These are phyloP conservation scores for Drosophila nannoptera DNA, from an alignment of 1,140 invertebrate species.

Conservation along the genomic window DNA sequence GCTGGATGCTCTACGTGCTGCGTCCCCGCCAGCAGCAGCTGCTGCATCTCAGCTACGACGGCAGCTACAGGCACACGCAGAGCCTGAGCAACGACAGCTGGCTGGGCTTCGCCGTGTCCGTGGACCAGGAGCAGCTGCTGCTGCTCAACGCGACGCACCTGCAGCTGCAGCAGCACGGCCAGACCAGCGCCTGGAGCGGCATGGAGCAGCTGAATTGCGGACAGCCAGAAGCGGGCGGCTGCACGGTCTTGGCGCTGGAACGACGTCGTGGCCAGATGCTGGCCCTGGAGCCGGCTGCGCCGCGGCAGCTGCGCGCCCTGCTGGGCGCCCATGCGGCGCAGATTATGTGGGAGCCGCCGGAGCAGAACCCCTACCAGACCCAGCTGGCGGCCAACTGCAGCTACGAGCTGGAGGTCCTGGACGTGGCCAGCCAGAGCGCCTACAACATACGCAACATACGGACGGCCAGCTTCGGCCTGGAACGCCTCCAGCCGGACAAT, in stretches of 20 bases:
- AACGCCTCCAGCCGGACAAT: conserved; percentile 85
- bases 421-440: conserved; percentile 80
- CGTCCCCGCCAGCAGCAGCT: conserved; percentile 87
- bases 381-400: conserved; percentile 91
- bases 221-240: no score
- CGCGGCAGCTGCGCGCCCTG: conserved; percentile 87
- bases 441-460: conserved; percentile 81
- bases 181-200: conserved; percentile 82
- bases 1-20: conserved; percentile 87
- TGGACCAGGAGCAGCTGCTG: conserved; percentile 83
- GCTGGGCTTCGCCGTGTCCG: conserved; percentile 36
- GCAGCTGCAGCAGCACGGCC: conserved; percentile 80
- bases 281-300: conserved; percentile 88
- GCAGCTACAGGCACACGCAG: conserved; percentile 53
- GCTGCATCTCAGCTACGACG: conserved; percentile 88
- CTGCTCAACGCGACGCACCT: conserved; percentile 87
- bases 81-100: conserved; percentile 6
- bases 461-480: conserved; percentile 83
- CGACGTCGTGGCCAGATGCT: conserved; percentile 84
- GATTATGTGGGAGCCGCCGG: conserved; percentile 88
- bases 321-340: conserved; percentile 87
- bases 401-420: conserved; percentile 88
- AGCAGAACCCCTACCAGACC: conserved; percentile 87
- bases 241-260: conserved; percentile 24
- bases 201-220: conserved; percentile 24